A percentile compares a stretch with the other conserved stretches of the same genome.
Conservation (phyloP, 2,888 invertebrate genomes). For the Melanchra persicariae region DNA sequence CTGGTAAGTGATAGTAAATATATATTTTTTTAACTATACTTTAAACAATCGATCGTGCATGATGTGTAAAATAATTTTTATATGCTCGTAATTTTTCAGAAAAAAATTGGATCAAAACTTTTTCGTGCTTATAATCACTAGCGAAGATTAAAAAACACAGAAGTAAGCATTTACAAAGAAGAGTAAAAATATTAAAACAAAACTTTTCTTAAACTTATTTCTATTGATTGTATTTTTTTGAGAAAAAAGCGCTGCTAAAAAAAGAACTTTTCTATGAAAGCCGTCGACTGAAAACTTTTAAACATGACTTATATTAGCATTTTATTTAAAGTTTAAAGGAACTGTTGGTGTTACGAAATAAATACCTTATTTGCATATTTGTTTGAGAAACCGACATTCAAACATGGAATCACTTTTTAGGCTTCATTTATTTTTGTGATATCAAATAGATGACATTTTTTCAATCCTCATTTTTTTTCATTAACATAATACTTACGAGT, state of each 20-base stretch:
- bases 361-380: background rate
- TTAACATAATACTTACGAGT: too few species aligned
- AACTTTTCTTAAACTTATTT: background rate
- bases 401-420: background rate
- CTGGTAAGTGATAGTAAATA: slow-evolving; percentile 44
- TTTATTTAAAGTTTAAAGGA: slow-evolving; percentile 1
- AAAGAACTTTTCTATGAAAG: background rate
- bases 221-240: background rate
- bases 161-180: too few species aligned
- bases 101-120: background rate
- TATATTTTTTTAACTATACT: too few species aligned
- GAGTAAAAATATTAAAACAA: background rate
- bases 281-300: background rate
- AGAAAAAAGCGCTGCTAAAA: too few species aligned
- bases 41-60: background rate
- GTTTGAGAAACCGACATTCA: background rate
- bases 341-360: background rate
- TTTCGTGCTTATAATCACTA: background rate
- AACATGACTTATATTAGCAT: background rate
- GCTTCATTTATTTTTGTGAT: background rate
- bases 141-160: background rate
- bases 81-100: background rate
- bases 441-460: background rate
- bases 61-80: background rate
- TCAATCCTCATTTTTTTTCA: too few species aligned